Conservation (phyloP, 2,888 invertebrate species). For the Mycogona germanica region DNA sequence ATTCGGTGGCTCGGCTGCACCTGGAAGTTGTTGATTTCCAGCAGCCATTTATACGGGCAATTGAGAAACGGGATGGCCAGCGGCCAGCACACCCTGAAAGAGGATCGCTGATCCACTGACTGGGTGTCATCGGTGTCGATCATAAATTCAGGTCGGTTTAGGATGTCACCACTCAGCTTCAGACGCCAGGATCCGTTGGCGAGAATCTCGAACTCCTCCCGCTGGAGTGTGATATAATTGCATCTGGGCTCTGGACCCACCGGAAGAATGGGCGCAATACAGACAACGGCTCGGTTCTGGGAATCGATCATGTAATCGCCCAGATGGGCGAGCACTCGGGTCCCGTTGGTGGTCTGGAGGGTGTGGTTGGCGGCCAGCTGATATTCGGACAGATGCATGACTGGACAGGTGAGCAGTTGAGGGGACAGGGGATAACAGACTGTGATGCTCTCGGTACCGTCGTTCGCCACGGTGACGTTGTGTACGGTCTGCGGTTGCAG, state of each 20-base stretch:
- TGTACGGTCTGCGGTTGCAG: background rate
- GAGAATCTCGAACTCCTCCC: background rate
- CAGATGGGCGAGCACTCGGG: background rate
- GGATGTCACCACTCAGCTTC: background rate
- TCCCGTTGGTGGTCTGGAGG: background rate
- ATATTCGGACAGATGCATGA: no score
- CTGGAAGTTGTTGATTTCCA: no score
- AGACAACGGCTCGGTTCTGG: background rate
- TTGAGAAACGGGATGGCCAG: no score
- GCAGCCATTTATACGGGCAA: no score
- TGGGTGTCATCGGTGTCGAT: no score
- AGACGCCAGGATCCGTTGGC: background rate
- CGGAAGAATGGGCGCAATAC: background rate
- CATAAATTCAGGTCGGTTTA: background rate
- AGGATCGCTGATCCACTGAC: no score
- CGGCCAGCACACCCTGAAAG: no score
- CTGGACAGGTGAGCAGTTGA: conserved; percentile 7
- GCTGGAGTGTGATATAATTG: background rate
- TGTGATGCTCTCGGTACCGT: no score
- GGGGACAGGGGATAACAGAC: conserved; percentile 11
- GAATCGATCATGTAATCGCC: conserved; percentile 4
- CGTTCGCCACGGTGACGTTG: conserved; percentile 3
- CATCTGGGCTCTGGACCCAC: conserved; percentile 2
- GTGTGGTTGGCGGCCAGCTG: no score
- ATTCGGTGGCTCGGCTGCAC: no score